phyloP scores from a whole-genome alignment of 2,113 vertebrate species.

The Hemiscyllium ocellatum region DNA sequence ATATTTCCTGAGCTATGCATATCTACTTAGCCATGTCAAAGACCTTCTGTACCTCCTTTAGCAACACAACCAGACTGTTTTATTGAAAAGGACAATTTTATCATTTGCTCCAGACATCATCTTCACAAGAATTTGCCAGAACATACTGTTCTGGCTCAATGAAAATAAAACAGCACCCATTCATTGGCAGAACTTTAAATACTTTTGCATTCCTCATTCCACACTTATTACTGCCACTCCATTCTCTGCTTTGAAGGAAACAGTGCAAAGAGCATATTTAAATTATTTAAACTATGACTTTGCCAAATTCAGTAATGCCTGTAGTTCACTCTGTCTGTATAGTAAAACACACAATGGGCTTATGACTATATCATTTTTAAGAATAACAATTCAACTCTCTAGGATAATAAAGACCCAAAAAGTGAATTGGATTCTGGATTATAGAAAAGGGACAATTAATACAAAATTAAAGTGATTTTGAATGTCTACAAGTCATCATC shows the following conservation, averaged over 20 bases:
- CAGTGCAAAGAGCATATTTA: background rate
- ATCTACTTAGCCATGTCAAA: slow-evolving; percentile 26
- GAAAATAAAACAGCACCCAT: slow-evolving; percentile 27
- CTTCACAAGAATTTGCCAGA: slow-evolving; percentile 20
- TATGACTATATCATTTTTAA: background rate
- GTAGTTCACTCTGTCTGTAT: background rate
- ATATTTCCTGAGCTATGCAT: slow-evolving; percentile 6
- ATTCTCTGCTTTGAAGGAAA: slow-evolving; percentile 26
- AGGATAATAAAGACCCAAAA: background rate
- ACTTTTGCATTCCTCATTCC: background rate
- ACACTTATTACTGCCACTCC: background rate
- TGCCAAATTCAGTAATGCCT: slow-evolving; percentile 1
- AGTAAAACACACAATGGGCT: background rate
- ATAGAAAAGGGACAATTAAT: background rate
- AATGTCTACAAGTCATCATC: background rate
- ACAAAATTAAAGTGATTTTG: background rate
- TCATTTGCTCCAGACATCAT: slow-evolving; percentile 30
- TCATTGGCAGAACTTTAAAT: slow-evolving; percentile 4
- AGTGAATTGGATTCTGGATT: background rate
- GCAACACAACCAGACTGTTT: slow-evolving; percentile 21
- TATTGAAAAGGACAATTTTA: slow-evolving; percentile 25
- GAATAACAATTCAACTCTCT: background rate
- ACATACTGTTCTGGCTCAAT: slow-evolving; percentile 35
- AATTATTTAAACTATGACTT: slow-evolving; percentile 12
- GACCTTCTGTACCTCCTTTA: slow-evolving; percentile 15